Evolutionary conservation across 2,888 invertebrate species (phyloP), one percentile per base, ranked within the genome.

Genomic region (Adelphocoris suturalis): DNA sequence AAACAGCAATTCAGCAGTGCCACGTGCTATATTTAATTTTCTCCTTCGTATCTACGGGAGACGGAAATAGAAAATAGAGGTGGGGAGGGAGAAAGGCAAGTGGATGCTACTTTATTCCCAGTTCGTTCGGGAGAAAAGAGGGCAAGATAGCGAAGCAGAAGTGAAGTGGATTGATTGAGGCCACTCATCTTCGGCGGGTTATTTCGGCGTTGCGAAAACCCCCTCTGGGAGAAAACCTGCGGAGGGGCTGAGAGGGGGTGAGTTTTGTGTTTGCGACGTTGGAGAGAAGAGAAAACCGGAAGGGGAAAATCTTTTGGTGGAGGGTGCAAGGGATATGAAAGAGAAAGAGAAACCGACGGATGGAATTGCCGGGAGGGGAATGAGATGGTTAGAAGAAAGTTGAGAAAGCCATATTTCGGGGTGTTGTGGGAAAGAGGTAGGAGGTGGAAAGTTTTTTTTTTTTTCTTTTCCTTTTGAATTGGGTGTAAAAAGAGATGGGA

Each of bases 121-220:
- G 47, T 82, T 82, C 52, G 52, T 82, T 82, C 82, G 82, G 52
- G n/a, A 28, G 19, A 81, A 81, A 81, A 27, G 37, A 14, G 80
- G 28, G 9, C 11, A 47, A 68, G 75, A 75, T 52, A 47, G 47
- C 52, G 48, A 48, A 52, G 46, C 52, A 82, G 82, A 47, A 82
- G 82, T 82, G 82, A 82, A 82, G 82, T 82, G 82, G 82, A 82
- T 82, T 82, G 82, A 82, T 82, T 82, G 82, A 52, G 82, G 82
- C 82, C 82, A 82, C 82, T 82, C 82, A 82, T 82, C 82, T 82
- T 82, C 47, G 48, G 81, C 37, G 37, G 37, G 37, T 37, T 37
- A 37, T 37, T 37, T 19, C 82, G 82, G 27, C 13, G 47, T 14
- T 11, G 5, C 19, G 23, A 14, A 82, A 82, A 82, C 13, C 47